Conservation (phyloP, 2,113 vertebrate species). For the Acanthisitta chloris region DNA sequence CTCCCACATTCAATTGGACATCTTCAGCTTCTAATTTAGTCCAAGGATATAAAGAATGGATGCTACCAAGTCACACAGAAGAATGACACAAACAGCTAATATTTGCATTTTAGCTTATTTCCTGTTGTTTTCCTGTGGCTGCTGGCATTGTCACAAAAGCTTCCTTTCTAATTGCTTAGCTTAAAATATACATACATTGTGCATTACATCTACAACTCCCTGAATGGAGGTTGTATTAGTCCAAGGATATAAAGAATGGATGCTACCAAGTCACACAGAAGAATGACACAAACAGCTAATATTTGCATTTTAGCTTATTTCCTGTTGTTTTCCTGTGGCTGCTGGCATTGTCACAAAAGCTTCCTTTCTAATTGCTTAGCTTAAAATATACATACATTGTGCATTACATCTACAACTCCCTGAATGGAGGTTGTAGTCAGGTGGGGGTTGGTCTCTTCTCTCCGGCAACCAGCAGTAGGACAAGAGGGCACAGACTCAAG, state of each 20-base stretch:
- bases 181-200: not conserved
- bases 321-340: not conserved
- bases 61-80: not conserved
- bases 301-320: slow-evolving; percentile 9
- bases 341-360: not conserved
- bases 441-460: too few species aligned
- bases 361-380: not conserved
- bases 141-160: not conserved
- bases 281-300: not conserved
- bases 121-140: not conserved
- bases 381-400: not conserved
- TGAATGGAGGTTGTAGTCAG: too few species aligned
- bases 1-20: not conserved
- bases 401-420: too few species aligned
- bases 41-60: not conserved
- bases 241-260: not conserved
- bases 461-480: too few species aligned
- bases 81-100: not conserved
- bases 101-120: slow-evolving; percentile 9
- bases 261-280: not conserved
- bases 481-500: too few species aligned
- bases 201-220: too few species aligned
- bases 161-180: not conserved
- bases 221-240: too few species aligned
- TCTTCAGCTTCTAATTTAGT: slow-evolving; percentile 13